Conservation (phyloP, 2,797 vertebrate species). For the Corythornis leucogaster region DNA sequence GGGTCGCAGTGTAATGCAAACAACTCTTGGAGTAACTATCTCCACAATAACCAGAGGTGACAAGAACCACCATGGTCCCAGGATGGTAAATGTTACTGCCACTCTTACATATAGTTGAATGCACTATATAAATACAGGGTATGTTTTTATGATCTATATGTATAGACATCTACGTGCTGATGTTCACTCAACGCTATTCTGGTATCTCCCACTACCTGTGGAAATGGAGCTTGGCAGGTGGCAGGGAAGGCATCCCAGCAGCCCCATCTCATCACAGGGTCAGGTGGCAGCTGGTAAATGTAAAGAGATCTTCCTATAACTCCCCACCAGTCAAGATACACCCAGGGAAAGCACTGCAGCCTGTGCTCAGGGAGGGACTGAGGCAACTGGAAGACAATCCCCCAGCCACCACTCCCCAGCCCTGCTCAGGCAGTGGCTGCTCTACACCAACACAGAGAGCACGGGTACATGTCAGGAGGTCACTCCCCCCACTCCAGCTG, state of each 20-base stretch:
- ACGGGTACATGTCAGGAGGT: neutral
- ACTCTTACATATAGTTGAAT: neutral
- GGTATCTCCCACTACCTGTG: neutral
- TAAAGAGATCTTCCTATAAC: neutral
- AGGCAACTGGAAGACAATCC: accelerated
- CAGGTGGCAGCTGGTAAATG: neutral
- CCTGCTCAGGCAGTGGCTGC: neutral
- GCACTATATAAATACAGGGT: neutral
- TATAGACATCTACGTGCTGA: neutral
- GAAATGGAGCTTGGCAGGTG: too few relatives aligned
- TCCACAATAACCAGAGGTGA: neutral
- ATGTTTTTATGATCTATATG: neutral
- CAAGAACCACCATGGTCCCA: accelerated
- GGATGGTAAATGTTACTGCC: neutral
- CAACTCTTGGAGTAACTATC: neutral
- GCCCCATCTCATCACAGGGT: neutral
- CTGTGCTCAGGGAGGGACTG: accelerated
- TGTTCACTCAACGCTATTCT: neutral
- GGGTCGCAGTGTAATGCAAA: accelerated
- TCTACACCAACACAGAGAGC: neutral
- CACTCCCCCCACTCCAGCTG: accelerated
- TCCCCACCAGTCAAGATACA: neutral
- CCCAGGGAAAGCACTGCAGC: neutral
- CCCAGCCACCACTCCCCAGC: neutral
- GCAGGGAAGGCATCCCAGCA: neutral